These are phyloP conservation scores for Vesta saturnalis DNA, from an alignment of 2,888 invertebrate genomes.

Conservation along the genomic window DNA sequence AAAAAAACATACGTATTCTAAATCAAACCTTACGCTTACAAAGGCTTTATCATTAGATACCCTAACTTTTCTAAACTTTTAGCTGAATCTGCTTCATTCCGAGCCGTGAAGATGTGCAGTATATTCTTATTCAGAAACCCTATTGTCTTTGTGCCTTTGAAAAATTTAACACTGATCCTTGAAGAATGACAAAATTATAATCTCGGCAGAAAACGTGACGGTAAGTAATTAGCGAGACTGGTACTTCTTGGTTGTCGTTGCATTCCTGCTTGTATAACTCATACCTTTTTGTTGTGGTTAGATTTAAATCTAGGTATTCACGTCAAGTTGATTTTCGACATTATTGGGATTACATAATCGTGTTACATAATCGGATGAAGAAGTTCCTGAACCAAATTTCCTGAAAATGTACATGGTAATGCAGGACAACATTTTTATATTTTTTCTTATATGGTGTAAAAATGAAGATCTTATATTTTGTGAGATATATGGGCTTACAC, in stretches of 20 bases:
- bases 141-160: slow-evolving; percentile 27
- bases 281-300: not conserved
- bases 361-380: too few relatives aligned
- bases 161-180: slow-evolving; percentile 43
- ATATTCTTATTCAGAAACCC: slow-evolving; percentile 11
- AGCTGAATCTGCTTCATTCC: not conserved
- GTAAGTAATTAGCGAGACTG: slow-evolving; percentile 4
- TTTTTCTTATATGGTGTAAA: too few relatives aligned
- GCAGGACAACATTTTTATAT: too few relatives aligned
- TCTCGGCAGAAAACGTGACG: too few relatives aligned
- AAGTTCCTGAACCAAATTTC: too few relatives aligned
- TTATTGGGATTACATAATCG: not conserved
- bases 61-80: not conserved
- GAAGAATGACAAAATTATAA: slow-evolving; percentile 40
- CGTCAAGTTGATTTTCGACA: not conserved
- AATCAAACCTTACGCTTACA: not conserved
- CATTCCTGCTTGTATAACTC: not conserved
- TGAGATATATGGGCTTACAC: too few relatives aligned
- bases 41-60: not conserved
- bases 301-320: not conserved
- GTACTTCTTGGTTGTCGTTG: not conserved
- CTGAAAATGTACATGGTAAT: too few relatives aligned
- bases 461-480: too few relatives aligned
- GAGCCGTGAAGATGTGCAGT: not conserved
- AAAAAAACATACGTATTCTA: slow-evolving; percentile 19